Base-by-base conservation (phyloP, 2,888 invertebrate species). In the Microplitis manilae region DNA sequence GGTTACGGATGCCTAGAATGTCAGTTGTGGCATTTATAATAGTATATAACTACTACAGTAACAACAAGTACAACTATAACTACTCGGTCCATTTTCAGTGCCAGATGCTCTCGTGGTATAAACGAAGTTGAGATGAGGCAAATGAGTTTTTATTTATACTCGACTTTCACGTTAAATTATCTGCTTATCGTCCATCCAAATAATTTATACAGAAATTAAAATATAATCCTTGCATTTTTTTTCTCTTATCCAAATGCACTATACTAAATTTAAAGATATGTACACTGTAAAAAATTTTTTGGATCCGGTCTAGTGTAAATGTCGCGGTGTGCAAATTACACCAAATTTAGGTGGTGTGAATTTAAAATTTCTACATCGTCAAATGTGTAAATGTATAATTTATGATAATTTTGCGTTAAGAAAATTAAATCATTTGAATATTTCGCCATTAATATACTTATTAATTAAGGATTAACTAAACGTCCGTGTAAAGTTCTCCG, bases 91-190 rank as follows among this genome's bases (percentile, higher is more conserved):
- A 40, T 64, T 68, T 76, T 75, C 73, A 68, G 73, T 68, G 73
- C 80, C 80, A 80, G 80, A 79, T 80, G 80, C 79, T 80, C 79
- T 77, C 76, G 69, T 75, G 76, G 78, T 78, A 75, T 77, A 80
- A 80, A 75, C 73, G 75, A 60, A 73, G 77, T 74, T 70, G 30
- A 60, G 75, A 78, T 50, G 50, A 50, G 75, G 80, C 77, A 78
- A 81, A 81, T 41, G 75, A 79, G 77, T 82, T 79, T 80, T 81
- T 80, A 81, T 82, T 85, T 83, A 82, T 80, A 77, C 50, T 76
- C 59, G 9, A 79, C 62, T 59, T 67, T 61, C 75, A 76, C 61
- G 71, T 70, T 70, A 75, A 79, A 81, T 84, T 83, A 83, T 75
- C 79, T 76, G 81, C 79, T 79, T 82, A 82, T 83, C 81, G 80